Conservation (phyloP, 2,888 invertebrate genomes). For the Thecocarcelia acutangulata region DNA sequence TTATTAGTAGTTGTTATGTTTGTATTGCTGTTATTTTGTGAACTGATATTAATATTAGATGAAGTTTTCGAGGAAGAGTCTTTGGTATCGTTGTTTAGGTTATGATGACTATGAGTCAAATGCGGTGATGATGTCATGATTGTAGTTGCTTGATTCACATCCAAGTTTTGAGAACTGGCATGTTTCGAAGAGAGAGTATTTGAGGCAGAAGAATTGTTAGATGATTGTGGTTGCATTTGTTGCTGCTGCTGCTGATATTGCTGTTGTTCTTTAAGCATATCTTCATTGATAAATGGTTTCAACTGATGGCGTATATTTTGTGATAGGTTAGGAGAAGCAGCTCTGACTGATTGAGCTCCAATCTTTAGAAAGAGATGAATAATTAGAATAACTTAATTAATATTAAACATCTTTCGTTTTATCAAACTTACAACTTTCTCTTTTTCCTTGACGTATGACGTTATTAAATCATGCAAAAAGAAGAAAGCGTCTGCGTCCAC, state of each 20-base stretch:
- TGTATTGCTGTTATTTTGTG: slow-evolving; percentile 54
- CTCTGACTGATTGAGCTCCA: slow-evolving; percentile 79
- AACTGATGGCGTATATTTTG: slow-evolving; percentile 76
- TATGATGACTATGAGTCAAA: slow-evolving; percentile 64
- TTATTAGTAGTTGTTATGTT: slow-evolving; percentile 50
- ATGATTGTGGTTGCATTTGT: slow-evolving; percentile 44
- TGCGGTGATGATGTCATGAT: slow-evolving; percentile 58
- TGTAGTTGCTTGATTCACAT: slow-evolving; percentile 50
- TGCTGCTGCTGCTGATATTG: slow-evolving; percentile 65
- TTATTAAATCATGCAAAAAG: slow-evolving; percentile 97
- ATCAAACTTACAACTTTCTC: slow-evolving; percentile 87
- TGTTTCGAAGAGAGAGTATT: slow-evolving; percentile 66
- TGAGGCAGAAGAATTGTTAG: slow-evolving; percentile 58
- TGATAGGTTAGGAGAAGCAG: slow-evolving; percentile 81
- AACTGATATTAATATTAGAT: slow-evolving; percentile 59
- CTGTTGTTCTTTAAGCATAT: slow-evolving; percentile 76
- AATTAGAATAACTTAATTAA: background rate
- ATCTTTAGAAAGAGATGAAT: slow-evolving; percentile 71
- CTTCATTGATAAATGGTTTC: slow-evolving; percentile 77
- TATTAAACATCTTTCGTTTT: background rate
- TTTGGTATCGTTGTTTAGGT: slow-evolving; percentile 69
- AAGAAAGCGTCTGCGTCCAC: slow-evolving; percentile 99
- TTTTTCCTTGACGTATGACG: slow-evolving; percentile 96
- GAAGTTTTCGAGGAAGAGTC: slow-evolving; percentile 59
- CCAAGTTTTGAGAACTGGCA: slow-evolving; percentile 65